Percentiles rank a stretch among this genome's conserved stretches.
Conservation (phyloP, 2,113 vertebrate genomes). For the Prunella himalayana region DNA sequence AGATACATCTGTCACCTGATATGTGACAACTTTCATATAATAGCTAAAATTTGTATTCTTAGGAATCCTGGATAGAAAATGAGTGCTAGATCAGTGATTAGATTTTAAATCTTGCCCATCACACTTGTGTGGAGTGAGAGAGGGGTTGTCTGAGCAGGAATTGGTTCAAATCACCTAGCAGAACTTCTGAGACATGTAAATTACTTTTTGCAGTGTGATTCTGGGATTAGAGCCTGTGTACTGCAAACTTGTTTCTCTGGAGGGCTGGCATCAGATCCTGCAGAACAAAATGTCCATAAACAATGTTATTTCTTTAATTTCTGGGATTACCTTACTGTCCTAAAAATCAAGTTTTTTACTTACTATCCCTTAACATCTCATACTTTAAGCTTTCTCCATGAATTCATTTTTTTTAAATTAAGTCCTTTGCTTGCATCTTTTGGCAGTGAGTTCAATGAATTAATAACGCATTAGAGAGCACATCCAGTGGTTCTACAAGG, state of each 20-base stretch:
- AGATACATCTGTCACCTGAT: not conserved
- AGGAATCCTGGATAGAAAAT: not conserved
- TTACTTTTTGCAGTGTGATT: not conserved
- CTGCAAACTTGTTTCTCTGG: not conserved
- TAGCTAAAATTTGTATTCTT: not conserved
- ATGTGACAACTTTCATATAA: not conserved
- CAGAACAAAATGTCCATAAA: not conserved
- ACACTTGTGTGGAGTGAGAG: not conserved
- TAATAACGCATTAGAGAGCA: not conserved
- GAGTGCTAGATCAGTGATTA: not conserved
- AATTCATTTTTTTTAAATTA: not conserved
- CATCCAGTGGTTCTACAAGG: not conserved
- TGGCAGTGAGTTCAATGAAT: not conserved
- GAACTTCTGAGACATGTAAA: not conserved
- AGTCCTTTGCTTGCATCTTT: not conserved
- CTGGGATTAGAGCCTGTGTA: not conserved
- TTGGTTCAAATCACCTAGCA: not conserved
- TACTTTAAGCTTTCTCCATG: not conserved
- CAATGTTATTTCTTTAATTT: not conserved
- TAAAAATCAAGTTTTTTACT: not conserved
- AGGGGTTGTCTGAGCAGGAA: not conserved
- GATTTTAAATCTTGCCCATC: not conserved
- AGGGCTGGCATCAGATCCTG: not conserved
- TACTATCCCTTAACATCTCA: not conserved
- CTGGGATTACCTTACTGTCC: not conserved